These are phyloP conservation scores for Netelia virgata DNA, from an alignment of 2,888 invertebrate genomes.

Conservation along the genomic window DNA sequence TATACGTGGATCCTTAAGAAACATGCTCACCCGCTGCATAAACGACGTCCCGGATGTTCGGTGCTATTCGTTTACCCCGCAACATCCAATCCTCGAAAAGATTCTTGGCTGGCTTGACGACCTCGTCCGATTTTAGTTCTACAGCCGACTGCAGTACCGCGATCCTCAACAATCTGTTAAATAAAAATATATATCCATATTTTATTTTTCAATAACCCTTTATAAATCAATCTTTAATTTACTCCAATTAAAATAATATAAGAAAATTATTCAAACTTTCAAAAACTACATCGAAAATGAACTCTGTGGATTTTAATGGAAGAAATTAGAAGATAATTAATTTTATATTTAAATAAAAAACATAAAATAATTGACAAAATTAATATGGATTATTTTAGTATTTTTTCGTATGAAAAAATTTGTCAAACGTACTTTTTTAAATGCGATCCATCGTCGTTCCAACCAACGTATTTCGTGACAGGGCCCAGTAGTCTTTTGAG, in stretches of 20 bases:
- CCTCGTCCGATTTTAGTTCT: slow-evolving; percentile 89
- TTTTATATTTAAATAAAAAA: no score
- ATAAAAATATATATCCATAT: slow-evolving; percentile 31
- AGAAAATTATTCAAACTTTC: neutral
- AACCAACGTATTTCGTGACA: slow-evolving; percentile 87
- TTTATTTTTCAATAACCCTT: neutral
- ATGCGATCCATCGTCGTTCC: slow-evolving; percentile 89
- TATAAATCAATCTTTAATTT: neutral
- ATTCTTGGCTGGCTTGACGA: slow-evolving; percentile 89
- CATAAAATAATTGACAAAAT: no score
- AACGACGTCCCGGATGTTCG: slow-evolving; percentile 91
- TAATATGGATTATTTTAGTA: no score
- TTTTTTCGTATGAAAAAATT: neutral
- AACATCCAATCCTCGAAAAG: slow-evolving; percentile 91
- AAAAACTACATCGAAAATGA: no score
- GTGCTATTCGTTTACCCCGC: slow-evolving; percentile 88
- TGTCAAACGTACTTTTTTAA: slow-evolving; percentile 86
- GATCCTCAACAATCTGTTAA: slow-evolving; percentile 89
- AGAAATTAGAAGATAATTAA: no score
- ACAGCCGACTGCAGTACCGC: slow-evolving; percentile 91
- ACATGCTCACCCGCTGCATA: slow-evolving; percentile 85
- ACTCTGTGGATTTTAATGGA: no score
- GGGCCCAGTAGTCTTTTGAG: slow-evolving; percentile 87
- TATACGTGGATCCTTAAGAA: neutral
- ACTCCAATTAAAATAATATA: neutral